phyloP scores from a whole-genome alignment of 2,113 vertebrate genomes.

The Thalassoma bifasciatum region DNA sequence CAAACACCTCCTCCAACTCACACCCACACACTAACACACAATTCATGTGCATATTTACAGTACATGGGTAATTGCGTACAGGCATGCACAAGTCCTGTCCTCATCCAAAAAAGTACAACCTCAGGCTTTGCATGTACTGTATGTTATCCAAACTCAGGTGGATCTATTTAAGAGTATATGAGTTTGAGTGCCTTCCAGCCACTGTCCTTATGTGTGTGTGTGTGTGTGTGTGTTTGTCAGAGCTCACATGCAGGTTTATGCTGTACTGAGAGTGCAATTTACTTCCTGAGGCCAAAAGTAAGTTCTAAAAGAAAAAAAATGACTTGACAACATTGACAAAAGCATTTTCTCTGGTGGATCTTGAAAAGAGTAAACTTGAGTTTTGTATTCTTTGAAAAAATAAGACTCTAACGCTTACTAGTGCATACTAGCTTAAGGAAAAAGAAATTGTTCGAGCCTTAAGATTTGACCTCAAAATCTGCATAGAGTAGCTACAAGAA shows the following conservation, averaged over 20 bases:
- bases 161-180: slow-evolving; percentile 5
- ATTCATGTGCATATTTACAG: slow-evolving; percentile 7
- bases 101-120: slow-evolving; percentile 6
- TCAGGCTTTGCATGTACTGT: slow-evolving; percentile 1
- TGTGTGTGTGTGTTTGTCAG: not conserved
- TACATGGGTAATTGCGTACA: slow-evolving; percentile 33
- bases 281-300: slow-evolving; percentile 4
- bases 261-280: not conserved
- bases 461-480: no score
- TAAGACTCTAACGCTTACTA: no score
- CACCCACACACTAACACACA: slow-evolving; percentile 1
- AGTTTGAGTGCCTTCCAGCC: slow-evolving; percentile 20
- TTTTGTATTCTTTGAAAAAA: not conserved
- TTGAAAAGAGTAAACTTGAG: not conserved
- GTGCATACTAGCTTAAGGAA: no score
- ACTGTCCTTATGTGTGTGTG: not conserved
- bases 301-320: slow-evolving; percentile 17
- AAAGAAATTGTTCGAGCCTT: no score
- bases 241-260: slow-evolving; percentile 17
- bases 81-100: slow-evolving; percentile 29
- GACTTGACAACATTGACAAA: slow-evolving; percentile 19
- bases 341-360: not conserved
- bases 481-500: not conserved
- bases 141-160: not conserved
- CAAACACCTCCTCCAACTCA: slow-evolving; percentile 17